Evolutionary conservation across 1,140 invertebrate species (phyloP), one percentile per base, ranked within the genome.

Genomic region (Himalopsyche phryganea): DNA sequence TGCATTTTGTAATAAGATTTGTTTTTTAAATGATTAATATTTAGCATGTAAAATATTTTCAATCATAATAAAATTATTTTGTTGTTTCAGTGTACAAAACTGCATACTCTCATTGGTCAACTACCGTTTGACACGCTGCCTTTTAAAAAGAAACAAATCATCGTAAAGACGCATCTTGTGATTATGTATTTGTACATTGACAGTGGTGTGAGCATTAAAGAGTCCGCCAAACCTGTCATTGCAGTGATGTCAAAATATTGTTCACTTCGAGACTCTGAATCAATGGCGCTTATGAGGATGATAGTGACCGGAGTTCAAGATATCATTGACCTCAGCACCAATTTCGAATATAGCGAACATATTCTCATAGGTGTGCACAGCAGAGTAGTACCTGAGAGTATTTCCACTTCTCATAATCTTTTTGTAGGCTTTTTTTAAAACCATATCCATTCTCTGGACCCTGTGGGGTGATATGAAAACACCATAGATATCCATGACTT

Each of bases 41-140:
- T n/a, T n/a, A n/a, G n/a, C n/a, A n/a, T n/a, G n/a, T n/a, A n/a
- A n/a, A n/a, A n/a, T n/a, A n/a, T n/a, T n/a, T n/a, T n/a, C n/a
- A n/a, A n/a, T n/a, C n/a, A n/a, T n/a, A n/a, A n/a, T n/a, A n/a
- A n/a, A n/a, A n/a, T n/a, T n/a, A n/a, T n/a, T n/a, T n/a, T n/a
- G n/a, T n/a, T 44, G 2, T 65, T 64, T 48, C 42, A 65, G 63
- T 61, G 63, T 28, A 28, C 44, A 13, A 65, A 65, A 55, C 51
- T 65, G 9, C 59, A 58, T 35, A 48, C 48, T 9, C 46, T 65
- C 2, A 54, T 61, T 28, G 28, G 14, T 7, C 63, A 65, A 32
- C 17, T 65, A 1, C 33, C 46, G 3, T 58, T 65, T 49, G 55
- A 65, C 36, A 44, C 50, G 20, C 35, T 65, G 15, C 55, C 54